Evolutionary conservation across 2,113 vertebrate species (phyloP).

Genomic region (Anolis sagrei): DNA sequence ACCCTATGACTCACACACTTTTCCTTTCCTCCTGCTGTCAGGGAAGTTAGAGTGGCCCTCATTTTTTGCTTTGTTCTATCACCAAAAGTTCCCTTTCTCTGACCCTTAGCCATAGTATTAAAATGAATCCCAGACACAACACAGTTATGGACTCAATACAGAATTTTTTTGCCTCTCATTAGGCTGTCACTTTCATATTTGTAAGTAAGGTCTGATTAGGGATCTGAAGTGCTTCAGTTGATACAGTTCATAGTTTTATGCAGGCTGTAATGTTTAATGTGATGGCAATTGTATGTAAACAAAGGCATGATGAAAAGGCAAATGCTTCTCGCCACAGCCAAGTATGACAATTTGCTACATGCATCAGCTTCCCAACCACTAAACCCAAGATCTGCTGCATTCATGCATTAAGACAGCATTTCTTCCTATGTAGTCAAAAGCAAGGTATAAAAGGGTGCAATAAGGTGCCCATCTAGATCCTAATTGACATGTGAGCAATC

Average conservation of each 20-base stretch:
- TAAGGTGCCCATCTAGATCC: neutral
- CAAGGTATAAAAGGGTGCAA: neutral
- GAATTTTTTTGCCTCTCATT: neutral
- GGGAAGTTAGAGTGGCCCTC: neutral
- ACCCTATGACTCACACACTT: neutral
- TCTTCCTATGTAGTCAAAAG: neutral
- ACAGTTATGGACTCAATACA: neutral
- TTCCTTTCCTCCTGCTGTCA: neutral
- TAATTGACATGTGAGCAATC: neutral
- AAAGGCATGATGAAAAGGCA: neutral
- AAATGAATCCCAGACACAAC: neutral
- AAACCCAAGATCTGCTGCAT: neutral
- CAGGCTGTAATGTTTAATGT: neutral
- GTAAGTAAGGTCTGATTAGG: neutral
- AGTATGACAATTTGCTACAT: neutral
- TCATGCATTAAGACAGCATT: neutral
- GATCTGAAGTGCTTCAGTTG: neutral
- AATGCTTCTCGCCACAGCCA: neutral
- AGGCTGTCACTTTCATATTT: neutral
- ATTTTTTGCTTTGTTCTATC: neutral
- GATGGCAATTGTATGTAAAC: neutral
- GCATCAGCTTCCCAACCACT: neutral
- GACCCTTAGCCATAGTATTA: neutral
- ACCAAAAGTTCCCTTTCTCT: neutral
- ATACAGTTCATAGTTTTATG: fast-evolving